Base-by-base conservation (phyloP, 2,888 invertebrate species). In the Alviniconcha strummeri region DNA sequence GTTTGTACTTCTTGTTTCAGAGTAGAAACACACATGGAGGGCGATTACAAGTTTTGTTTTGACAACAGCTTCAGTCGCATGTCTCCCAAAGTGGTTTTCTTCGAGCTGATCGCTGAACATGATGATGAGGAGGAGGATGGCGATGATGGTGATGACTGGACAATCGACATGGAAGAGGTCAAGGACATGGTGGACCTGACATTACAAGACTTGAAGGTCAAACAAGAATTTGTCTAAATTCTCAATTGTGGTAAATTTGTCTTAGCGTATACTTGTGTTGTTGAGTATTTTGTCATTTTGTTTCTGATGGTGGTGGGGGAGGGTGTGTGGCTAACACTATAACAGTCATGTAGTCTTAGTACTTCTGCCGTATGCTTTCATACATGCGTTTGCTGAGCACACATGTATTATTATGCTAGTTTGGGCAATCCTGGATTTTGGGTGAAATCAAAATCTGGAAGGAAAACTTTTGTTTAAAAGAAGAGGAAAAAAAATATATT, bases 11-110 rank as follows among this genome's bases (percentile, higher is more conserved):
- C 36, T 36, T 36, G 81, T 89, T 90, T n/a, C 89, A 94, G 94
- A 5, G 94, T 96, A 87, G 95, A 95, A 0, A 95, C 95, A 3
- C 86, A 89, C 19, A 85, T 88, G 52, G 94, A 95, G 8, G 98
- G 97, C 0, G 97, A 97, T 91, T 97, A 96, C 92, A 95, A 96
- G 86, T 95, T 98, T 90, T 98, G 98, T 91, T 97, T 98, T 90
- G 98, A 98, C 92, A 98, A 98, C 93, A 96, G 95, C 0, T 96
- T 96, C 93, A 97, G 97, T 92, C 94, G 96, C n/a, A 97, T 96
- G 90, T 96, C 97, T 87, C 94, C 95, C 17, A 98, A 98, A 92
- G 96, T 97, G 0, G 96, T 97, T 0, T 97, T 96, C 93, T 97
- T 97, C 91, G 97, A 97, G 91, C 91, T 97, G 13, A 88, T 91